Evolutionary conservation across 2,113 vertebrate species (phyloP), one percentile per base, ranked within the genome.

Genomic region (Sorex araneus): DNA sequence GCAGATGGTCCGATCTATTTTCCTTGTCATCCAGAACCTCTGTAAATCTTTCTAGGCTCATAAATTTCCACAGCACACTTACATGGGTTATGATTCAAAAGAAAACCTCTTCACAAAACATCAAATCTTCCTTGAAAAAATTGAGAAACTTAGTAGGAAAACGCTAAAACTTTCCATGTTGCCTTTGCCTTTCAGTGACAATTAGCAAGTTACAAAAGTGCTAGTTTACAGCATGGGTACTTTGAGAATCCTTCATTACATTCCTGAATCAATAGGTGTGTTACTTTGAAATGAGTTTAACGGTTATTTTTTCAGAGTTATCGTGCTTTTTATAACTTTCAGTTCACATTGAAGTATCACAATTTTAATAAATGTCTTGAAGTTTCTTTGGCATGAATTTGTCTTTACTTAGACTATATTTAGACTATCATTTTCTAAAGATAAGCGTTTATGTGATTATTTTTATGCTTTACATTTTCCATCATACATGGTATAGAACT

Each of bases 171-270:
- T 70, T 60, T 10, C 3, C 13, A 45, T 21, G 8, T 82, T 85
- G 32, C 34, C 6, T 19, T 57, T 23, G 43, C 9, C 27, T 85
- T 30, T 74, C 57, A 71, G 13, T 78, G 88, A 43, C 80, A 95
- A 54, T 90, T 93, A 94, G 77, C 89, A 93, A 85, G 89, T 73
- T 95, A 92, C 80, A 86, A 93, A 97, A 95, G 27, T 82, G 19
- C 73, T 23, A 21, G 13, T 66, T 78, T 43, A 89, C 47, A 77
- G 0, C 81, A 74, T 47, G 63, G 75, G 4, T 64, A 27, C 6
- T 21, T 90, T 77, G 25, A 36, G 84, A 71, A 43, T 81, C 75
- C 25, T 89, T 90, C n/a, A 27, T 77, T 78, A 18, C 63, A 12
- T 77, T 77, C 11, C 64, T 81, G 27, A 3, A 66, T 64, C 8